Evolutionary conservation across 2,888 invertebrate species (phyloP), one percentile per base, ranked within the genome.

Genomic region (Pyrochroa serraticornis): DNA sequence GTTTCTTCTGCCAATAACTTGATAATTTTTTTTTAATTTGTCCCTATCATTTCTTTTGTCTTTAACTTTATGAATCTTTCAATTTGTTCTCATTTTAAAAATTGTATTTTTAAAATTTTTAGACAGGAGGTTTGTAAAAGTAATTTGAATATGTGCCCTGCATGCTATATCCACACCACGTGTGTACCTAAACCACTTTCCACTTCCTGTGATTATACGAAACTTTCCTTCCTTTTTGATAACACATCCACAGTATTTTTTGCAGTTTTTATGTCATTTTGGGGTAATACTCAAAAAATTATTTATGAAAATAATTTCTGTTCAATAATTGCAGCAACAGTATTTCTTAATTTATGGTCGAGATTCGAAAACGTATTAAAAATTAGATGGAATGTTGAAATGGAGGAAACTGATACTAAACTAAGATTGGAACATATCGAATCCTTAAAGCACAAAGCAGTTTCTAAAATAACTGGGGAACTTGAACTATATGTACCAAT

Each of bases 141-240:
- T n/a, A 70, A 78, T 46, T 64, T 77, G 14, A 76, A 75, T 3
- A 81, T 87, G 77, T 88, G 87, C 69, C 86, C 87, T 0, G 71
- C 79, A n/a, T 87, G 86, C 74, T 58, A 63, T 12, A 81, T 81
- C 61, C 67, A 74, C 32, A 66, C 74, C 6, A 55, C 65, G 12
- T 87, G 87, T 67, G 71, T 77, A 13, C 83, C 80, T 64, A 81
- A 81, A 78, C 70, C 74, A 33, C 75, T 88, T 6, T 72, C 74
- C n/a, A 77, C 79, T 8, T 82, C 80, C 37, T 88, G 87, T 69
- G 60, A 73, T 6, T 81, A 82, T 66, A 80, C 84, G 3, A 78
- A 80, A 55, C 73, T 80, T 32, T 76, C 77, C 0, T 77, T 83
- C 68, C 39, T 74, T 13, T 69, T 75, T 51, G 78, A 79, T 58